Conservation (phyloP, 2,797 vertebrate species). For the Myotis pilosus region DNA sequence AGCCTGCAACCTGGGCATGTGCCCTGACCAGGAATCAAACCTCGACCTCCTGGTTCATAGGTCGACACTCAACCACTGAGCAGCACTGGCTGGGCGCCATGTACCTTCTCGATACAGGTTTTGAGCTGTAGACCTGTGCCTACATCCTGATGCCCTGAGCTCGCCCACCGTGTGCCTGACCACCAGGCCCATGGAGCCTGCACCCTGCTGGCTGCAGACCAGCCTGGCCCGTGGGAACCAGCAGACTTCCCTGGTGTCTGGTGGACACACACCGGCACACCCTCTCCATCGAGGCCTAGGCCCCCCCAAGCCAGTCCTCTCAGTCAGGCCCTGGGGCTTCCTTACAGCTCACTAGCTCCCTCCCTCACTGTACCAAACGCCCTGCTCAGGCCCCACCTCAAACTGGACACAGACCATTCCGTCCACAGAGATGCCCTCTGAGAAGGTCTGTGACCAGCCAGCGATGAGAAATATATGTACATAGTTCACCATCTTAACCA, state of each 20-base stretch:
- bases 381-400: not conserved
- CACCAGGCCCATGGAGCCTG: accelerated
- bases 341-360: not conserved
- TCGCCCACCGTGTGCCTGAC: accelerated
- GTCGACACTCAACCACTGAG: no score
- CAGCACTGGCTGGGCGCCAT: no score
- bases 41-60: no score
- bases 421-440: not conserved
- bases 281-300: not conserved
- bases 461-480: no score
- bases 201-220: not conserved
- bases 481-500: not conserved
- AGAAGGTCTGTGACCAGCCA: not conserved
- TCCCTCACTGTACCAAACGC: not conserved
- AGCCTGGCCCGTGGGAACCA: not conserved
- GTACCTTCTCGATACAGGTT: not conserved
- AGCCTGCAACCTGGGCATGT: no score
- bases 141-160: not conserved
- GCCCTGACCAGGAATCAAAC: no score
- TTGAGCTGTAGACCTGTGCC: not conserved
- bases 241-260: not conserved
- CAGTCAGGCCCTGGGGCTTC: not conserved
- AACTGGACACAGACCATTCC: not conserved
- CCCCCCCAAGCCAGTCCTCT: not conserved
- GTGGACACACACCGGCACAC: not conserved